Percentiles rank a stretch among this genome's conserved stretches.
Conservation (phyloP, 2,113 vertebrate genomes). For the Formicarius rufipectus region DNA sequence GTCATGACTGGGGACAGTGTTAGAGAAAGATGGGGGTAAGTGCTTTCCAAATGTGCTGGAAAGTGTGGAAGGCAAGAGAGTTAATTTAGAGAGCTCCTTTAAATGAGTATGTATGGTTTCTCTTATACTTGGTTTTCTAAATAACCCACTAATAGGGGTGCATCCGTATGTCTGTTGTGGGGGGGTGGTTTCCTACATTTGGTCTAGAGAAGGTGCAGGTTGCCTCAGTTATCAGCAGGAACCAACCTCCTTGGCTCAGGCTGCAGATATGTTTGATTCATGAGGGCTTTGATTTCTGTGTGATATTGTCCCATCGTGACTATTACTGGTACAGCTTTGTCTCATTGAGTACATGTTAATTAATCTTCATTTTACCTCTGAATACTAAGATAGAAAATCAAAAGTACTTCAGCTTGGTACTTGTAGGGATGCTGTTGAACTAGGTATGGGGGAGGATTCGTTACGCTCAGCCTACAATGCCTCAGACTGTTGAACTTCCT, state of each 20-base stretch:
- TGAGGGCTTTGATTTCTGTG: not conserved
- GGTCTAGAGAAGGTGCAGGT: not conserved
- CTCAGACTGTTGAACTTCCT: not conserved
- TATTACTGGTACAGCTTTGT: not conserved
- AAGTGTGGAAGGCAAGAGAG: not conserved
- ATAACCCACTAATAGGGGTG: accelerated
- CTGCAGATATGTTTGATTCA: not conserved
- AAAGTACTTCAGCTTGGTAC: not conserved
- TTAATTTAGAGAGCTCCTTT: not conserved
- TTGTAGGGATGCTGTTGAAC: not conserved
- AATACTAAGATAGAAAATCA: not conserved
- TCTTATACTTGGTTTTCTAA: not conserved
- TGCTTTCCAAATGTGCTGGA: not conserved
- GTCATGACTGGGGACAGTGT: not conserved
- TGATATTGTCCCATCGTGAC: not conserved
- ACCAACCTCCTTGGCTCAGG: not conserved
- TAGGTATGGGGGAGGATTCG: not conserved
- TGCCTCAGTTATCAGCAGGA: not conserved
- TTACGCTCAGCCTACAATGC: accelerated
- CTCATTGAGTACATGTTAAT: not conserved
- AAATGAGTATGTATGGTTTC: not conserved
- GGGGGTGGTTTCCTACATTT: not conserved
- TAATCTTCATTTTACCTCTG: not conserved
- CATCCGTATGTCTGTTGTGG: not conserved
- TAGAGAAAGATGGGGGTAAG: not conserved